Conservation (phyloP, 1,140 invertebrate species). For the Trialeurodes vaporariorum region DNA sequence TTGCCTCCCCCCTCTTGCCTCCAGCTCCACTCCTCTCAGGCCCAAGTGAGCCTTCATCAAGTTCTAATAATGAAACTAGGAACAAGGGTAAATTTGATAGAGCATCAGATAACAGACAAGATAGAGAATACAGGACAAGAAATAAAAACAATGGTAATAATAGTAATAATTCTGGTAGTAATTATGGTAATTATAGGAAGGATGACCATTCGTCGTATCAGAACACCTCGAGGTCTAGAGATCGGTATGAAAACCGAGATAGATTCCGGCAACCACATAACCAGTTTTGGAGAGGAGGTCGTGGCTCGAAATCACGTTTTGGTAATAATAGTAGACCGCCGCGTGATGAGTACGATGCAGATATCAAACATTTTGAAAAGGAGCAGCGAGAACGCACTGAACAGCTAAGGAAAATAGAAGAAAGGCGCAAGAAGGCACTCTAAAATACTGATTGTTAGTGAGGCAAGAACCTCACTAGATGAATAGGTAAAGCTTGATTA, state of each 20-base stretch:
- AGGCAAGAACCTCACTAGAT: too few species aligned
- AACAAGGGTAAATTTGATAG: not conserved
- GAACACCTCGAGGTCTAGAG: not conserved
- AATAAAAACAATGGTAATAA: not conserved
- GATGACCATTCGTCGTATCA: too few species aligned
- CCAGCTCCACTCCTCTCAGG: not conserved
- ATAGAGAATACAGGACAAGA: not conserved
- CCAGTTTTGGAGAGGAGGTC: not conserved
- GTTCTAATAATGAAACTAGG: not conserved
- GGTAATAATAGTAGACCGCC: not conserved
- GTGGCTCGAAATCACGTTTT: not conserved
- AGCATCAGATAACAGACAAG: not conserved
- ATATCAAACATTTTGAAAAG: not conserved
- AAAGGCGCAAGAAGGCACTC: not conserved
- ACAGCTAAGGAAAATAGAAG: not conserved
- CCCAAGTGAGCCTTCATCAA: not conserved
- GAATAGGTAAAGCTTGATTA: too few species aligned
- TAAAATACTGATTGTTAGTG: too few species aligned
- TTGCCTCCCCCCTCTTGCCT: not conserved
- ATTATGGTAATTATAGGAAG: not conserved
- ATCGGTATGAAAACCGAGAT: not conserved
- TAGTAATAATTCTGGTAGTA: not conserved
- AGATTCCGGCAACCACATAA: not conserved
- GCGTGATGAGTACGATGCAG: not conserved
- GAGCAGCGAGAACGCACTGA: not conserved